Evolutionary conservation across 2,888 invertebrate genomes (phyloP), one percentile per base, ranked within the genome.

Genomic region (Phyto melanocephala): DNA sequence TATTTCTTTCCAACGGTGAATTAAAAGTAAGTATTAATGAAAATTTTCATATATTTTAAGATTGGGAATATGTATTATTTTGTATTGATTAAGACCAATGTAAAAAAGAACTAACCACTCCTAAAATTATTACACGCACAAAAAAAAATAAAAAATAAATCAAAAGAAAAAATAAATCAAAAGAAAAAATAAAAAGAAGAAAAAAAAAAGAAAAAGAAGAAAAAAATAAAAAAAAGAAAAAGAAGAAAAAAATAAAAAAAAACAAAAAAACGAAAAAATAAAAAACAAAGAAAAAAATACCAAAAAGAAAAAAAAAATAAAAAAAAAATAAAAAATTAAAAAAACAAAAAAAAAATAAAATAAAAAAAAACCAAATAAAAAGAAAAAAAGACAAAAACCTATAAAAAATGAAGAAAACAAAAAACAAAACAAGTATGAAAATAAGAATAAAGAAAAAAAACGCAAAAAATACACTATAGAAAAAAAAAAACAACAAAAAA

Each of bases 1-100:
- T 89, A 87, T 89, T 88, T 80, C 86, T 89, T 83, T 88, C 88
- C 54, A 89, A 89, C 88, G 89, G 90, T 86, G 85, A 89, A 88
- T 84, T 89, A 88, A 89, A 89, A 88, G 89, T 89, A 85, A 89
- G 89, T 89, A 88, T 47, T 67, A 33, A 40, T 84, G 17, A 72
- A 54, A 56, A 80, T 72, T 80, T 81, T 17, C 78, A 84, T 86
- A 84, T 22, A 71, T 83, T 80, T 84, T 71, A 77, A 76, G 84
- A 84, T 83, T 85, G 17, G 82, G 74, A 63, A 67, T 28, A 71
- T 71, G 60, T 56, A 65, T 58, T 28, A 37, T n/a, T n/a, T 35
- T 8, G 20, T 5, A 28, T 65, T 17, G 24, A n/a, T n/a, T 50
- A 67, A 13, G 47, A 20, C 35, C 10, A 28, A 68, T 54, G 2